Evolutionary conservation across 1,140 invertebrate genomes (phyloP), one percentile per base, ranked within the genome.

Genomic region (Medauroidea extradentata): DNA sequence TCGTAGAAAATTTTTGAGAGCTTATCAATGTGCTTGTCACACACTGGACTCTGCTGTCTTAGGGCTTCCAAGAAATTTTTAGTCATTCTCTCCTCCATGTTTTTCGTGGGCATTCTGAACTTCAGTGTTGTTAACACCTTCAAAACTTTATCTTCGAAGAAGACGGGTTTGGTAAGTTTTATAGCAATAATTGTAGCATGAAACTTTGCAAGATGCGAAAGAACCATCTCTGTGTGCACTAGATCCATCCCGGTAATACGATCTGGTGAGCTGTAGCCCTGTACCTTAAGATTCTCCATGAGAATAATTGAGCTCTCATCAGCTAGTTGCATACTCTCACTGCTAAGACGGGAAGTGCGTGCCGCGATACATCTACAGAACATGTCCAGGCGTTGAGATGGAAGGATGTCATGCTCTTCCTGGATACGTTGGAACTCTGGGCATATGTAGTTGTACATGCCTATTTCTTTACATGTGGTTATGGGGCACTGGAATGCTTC

Each of bases 101-200:
- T 8, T 1, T 11, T 44, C 14, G 14, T 14, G n/a, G 41, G 14
- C 13, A 1, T 21, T 11, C 14, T 8, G 41, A 18, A 8, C 13
- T 5, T 9, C 7, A 39, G 11, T n/a, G n/a, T n/a, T 8, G 9
- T 14, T 8, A 1, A 14, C 13, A 19, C 27, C 24, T 39, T 53
- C 29, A 53, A 8, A 7, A 53, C 52, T 8, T 9, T 39, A 27
- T 42, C 29, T 16, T 39, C 19, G 19, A 53, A 53, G 11, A 39
- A 13, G 1, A 1, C 16, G 1, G 29, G 5, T 19, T 53, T 21
- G 8, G 14, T n/a, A 13, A 27, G 29, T 5, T 42, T 38, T 7
- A 53, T 8, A 16, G 52, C 52, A 19, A 53, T 39, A 11, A 38
- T n/a, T 7, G 41, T 8, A 39, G 52, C 52, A 39, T 53, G 52